Base-by-base conservation (phyloP, 1,140 invertebrate genomes). In the Tyrophagus putrescentiae region DNA sequence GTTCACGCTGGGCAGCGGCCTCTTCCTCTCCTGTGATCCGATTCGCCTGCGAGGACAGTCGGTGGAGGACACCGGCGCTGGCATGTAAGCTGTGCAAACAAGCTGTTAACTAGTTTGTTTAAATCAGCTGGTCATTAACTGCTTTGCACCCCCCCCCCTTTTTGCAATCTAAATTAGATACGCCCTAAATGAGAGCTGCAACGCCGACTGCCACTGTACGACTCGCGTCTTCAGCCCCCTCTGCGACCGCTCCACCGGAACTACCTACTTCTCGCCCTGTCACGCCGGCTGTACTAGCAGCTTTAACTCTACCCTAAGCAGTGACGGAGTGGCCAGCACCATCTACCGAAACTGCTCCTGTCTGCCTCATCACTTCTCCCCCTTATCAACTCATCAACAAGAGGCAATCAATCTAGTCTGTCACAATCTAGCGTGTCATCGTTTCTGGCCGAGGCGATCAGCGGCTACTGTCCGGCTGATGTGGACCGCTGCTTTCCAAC, bases 231-330 rank as follows among this genome's bases (percentile, higher is more conserved):
- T 66, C 34, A 60, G 64, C 32, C 85, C 87, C 4, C 81, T 91
- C 54, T 93, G 87, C 68, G 64, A 60, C n/a, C 72, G 73, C 18
- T 84, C 88, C 69, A 80, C 80, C 0, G 79, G 72, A 67, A 90
- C 85, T 7, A 62, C 59, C 1, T 91, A 90, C 70, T 84, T 86
- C 68, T 89, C 86, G 39, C 82, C 87, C 27, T 93, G 88, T 71
- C 84, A 89, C 69, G 87, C 87, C 31, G 88, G 87, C 27, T 93
- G 89, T 68, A 60, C 21, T 7, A 48, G 18, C 21, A 48, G 21
- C 7, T 48, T 48, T 48, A 7, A 6, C 45, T 25, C 13, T 21
- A n/a, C n/a, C n/a, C n/a, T n/a, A n/a, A n/a, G n/a, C n/a, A n/a
- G n/a, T n/a, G n/a, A n/a, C n/a, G n/a, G n/a, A n/a, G n/a, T n/a